Conservation (phyloP, 1,140 invertebrate species). For the Lethrus apterus region DNA sequence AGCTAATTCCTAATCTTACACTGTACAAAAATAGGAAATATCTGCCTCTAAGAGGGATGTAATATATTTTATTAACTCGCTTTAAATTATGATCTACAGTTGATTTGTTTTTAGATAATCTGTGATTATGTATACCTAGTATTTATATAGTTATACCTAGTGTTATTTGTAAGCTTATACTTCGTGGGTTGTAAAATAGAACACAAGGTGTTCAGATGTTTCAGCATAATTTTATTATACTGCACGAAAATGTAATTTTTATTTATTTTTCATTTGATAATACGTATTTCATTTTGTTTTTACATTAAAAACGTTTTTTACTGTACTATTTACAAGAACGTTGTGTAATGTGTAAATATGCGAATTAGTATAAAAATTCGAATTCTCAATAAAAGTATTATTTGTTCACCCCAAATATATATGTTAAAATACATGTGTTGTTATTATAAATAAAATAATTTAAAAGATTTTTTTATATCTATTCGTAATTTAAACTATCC, state of each 20-base stretch:
- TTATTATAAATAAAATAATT: slow-evolving; percentile 31
- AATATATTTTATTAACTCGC: slow-evolving; percentile 30
- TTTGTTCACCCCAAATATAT: slow-evolving; percentile 40
- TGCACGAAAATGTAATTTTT: slow-evolving; percentile 5
- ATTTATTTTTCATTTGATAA: neutral
- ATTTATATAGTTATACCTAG: slow-evolving; percentile 28
- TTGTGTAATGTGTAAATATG: slow-evolving; percentile 36
- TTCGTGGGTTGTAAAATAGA: slow-evolving; percentile 16
- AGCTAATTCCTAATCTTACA: too few relatives aligned
- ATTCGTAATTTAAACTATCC: too few relatives aligned
- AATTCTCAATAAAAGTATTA: slow-evolving; percentile 35
- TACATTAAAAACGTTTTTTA: slow-evolving; percentile 18
- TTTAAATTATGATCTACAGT: slow-evolving; percentile 20
- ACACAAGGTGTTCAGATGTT: neutral
- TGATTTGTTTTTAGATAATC: slow-evolving; percentile 33
- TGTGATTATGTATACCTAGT: slow-evolving; percentile 37
- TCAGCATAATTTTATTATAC: neutral
- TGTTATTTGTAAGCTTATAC: slow-evolving; percentile 22
- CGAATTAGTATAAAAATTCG: slow-evolving; percentile 22
- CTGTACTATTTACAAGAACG: slow-evolving; percentile 27
- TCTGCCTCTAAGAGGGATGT: slow-evolving; percentile 25
- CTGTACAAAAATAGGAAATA: slow-evolving; percentile 20
- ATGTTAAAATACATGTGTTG: slow-evolving; percentile 41
- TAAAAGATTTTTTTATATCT: too few relatives aligned
- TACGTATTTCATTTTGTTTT: neutral